phyloP scores from a whole-genome alignment of 2,888 invertebrate genomes.

The Arge pagana region DNA sequence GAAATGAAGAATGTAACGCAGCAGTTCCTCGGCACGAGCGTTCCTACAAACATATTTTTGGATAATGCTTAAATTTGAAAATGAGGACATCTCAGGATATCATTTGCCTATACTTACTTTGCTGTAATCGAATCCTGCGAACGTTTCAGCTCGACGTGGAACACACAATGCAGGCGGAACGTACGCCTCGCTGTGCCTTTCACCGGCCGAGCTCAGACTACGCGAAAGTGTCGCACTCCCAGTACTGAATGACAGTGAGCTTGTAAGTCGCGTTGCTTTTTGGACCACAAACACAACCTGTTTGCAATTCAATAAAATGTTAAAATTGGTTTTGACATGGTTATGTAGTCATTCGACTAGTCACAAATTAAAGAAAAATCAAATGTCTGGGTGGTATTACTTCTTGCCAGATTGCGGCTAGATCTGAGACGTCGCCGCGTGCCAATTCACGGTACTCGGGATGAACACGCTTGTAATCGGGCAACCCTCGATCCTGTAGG shows the following conservation, averaged over 20 bases:
- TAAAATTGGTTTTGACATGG: no score
- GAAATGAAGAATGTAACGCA: slow-evolving; percentile 35
- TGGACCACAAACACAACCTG: slow-evolving; percentile 56
- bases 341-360: not conserved
- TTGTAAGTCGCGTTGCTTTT: slow-evolving; percentile 78
- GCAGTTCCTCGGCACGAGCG: slow-evolving; percentile 49
- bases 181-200: slow-evolving; percentile 85
- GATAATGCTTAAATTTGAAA: not conserved
- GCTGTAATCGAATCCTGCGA: slow-evolving; percentile 86
- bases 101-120: slow-evolving; percentile 39
- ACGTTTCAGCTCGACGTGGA: slow-evolving; percentile 93
- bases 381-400: slow-evolving; percentile 61
- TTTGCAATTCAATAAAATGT: not conserved
- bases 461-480: slow-evolving; percentile 34
- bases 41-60: slow-evolving; percentile 37
- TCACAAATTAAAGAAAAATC: no score
- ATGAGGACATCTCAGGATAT: not conserved
- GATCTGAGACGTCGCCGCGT: slow-evolving; percentile 73
- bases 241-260: slow-evolving; percentile 69
- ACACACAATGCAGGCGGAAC: slow-evolving; percentile 75
- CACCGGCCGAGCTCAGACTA: slow-evolving; percentile 92
- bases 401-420: slow-evolving; percentile 81
- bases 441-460: slow-evolving; percentile 80
- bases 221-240: slow-evolving; percentile 79
- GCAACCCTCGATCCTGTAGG: slow-evolving; percentile 42